Evolutionary conservation across 30 jellyfish, hydroid and myxozoan genomes (phyloP).

Genomic region (Cassiopea andromeda): DNA sequence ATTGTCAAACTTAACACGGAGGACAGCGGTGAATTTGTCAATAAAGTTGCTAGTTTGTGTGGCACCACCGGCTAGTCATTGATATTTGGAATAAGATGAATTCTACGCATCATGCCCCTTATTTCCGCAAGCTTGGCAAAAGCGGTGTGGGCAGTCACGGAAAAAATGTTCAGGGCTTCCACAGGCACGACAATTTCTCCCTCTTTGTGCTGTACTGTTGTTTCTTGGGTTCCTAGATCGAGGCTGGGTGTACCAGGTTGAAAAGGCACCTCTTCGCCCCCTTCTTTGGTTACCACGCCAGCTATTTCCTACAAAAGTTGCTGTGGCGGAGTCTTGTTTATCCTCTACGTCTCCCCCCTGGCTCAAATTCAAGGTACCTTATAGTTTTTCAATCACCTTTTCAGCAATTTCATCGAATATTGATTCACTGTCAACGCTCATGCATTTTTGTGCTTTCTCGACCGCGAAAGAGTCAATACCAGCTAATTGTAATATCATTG

Average conservation of each 20-base stretch:
- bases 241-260: constrained; percentile 13
- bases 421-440: neutral
- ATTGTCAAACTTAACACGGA: constrained; percentile 7
- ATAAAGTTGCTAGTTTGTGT: neutral
- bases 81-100: constrained; percentile 37
- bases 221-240: neutral
- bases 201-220: constrained; percentile 4
- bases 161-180: constrained; percentile 49
- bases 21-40: constrained; percentile 22
- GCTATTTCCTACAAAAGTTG: constrained; percentile 1
- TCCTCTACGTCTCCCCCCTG: neutral
- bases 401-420: neutral
- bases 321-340: neutral
- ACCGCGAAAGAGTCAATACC: neutral
- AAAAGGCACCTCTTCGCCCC: neutral
- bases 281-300: constrained; percentile 20
- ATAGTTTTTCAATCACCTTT: constrained; percentile 1
- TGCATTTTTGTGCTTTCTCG: too few relatives aligned
- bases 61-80: constrained; percentile 34
- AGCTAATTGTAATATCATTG: neutral
- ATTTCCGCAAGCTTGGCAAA: constrained; percentile 57
- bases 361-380: neutral
- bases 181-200: constrained; percentile 53
- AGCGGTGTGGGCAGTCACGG: constrained; percentile 56
- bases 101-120: constrained; percentile 52